Evolutionary conservation across 2,797 vertebrate genomes (phyloP).

Genomic region (Garrulus glandarius): DNA sequence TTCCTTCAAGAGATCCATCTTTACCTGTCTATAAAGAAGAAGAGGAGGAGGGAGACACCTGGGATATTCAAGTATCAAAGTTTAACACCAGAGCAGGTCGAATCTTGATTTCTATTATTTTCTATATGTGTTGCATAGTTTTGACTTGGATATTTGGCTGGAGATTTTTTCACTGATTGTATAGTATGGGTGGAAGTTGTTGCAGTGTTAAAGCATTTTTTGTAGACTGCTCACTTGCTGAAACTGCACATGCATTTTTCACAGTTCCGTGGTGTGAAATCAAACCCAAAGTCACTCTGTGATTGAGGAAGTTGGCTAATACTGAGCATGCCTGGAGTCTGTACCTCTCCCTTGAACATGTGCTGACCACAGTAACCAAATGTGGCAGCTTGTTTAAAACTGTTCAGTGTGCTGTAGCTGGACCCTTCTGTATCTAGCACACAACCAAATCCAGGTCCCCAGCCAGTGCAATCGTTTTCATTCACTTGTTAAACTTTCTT

Average conservation of each 20-base stretch:
- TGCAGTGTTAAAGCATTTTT: neutral
- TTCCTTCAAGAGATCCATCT: constrained; percentile 82
- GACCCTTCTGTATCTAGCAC: neutral
- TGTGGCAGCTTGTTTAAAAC: neutral
- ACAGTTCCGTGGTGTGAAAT: neutral
- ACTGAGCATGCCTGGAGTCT: neutral
- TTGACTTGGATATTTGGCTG: neutral
- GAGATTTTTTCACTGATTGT: neutral
- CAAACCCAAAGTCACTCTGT: neutral
- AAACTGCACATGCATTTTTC: neutral
- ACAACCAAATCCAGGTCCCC: neutral
- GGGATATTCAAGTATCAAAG: constrained; percentile 80
- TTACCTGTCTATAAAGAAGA: constrained; percentile 81
- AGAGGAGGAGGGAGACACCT: constrained; percentile 79
- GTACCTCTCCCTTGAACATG: neutral
- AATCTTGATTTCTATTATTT: constrained; percentile 72
- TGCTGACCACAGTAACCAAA: neutral
- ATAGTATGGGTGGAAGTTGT: neutral
- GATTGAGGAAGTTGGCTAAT: neutral
- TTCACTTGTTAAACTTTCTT: neutral
- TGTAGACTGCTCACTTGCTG: neutral
- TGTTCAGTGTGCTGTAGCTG: neutral
- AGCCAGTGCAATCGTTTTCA: neutral
- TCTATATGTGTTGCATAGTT: neutral
- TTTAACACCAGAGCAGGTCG: constrained; percentile 82